Evolutionary conservation across 2,888 invertebrate species (phyloP).

Genomic region (Germaria angustata): DNA sequence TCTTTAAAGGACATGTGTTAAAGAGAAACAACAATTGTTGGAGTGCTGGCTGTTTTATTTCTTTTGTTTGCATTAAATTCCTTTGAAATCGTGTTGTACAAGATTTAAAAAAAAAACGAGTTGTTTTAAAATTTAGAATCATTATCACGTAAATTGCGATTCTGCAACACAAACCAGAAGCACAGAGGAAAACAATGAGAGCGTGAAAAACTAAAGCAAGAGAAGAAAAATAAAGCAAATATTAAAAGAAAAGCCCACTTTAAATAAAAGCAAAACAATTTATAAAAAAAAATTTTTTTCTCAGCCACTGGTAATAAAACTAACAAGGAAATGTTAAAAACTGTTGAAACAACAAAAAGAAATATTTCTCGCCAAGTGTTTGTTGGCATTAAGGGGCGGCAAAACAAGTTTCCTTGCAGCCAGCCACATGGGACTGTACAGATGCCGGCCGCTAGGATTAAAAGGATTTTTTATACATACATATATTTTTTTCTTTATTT

Average conservation of each 20-base stretch:
- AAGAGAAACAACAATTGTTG: neutral
- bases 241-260: slow-evolving; percentile 17
- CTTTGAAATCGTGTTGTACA: neutral
- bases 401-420: neutral
- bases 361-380: neutral
- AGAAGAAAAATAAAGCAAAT: neutral
- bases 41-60: neutral
- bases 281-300: neutral
- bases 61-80: slow-evolving; percentile 7
- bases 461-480: too few species aligned
- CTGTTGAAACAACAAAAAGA: neutral
- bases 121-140: slow-evolving; percentile 61
- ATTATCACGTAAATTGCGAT: slow-evolving; percentile 60
- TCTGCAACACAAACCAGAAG: neutral
- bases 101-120: neutral
- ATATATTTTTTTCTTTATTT: neutral
- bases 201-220: neutral
- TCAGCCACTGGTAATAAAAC: slow-evolving; percentile 1
- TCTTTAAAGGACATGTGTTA: slow-evolving; percentile 27
- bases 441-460: neutral
- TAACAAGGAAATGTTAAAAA: neutral
- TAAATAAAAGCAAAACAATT: slow-evolving; percentile 36
- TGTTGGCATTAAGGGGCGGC: neutral
- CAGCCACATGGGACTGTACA: slow-evolving; percentile 10
- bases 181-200: neutral